Evolutionary conservation across 2,797 vertebrate genomes (phyloP).

Genomic region (Eleutherodactylus coqui): DNA sequence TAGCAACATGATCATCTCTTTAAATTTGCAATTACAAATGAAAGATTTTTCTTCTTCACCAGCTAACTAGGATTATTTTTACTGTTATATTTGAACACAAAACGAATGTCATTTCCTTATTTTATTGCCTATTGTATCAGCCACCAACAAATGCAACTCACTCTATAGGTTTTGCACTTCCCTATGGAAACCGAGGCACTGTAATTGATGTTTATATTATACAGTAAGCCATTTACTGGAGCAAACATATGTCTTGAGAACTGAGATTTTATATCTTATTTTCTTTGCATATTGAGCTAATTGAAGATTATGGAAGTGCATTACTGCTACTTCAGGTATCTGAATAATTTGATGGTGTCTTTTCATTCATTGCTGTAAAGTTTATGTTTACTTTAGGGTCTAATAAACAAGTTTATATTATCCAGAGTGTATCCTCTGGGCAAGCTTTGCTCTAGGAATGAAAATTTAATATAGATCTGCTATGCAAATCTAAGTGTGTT

Average conservation of each 20-base stretch:
- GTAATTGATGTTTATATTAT: constrained; percentile 9
- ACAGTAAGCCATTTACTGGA: constrained; percentile 9
- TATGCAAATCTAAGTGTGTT: neutral
- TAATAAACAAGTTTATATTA: constrained; percentile 24
- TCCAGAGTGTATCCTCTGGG: neutral
- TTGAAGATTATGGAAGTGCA: constrained; percentile 12
- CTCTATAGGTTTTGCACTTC: neutral
- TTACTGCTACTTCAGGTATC: constrained; percentile 1
- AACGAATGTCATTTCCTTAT: neutral
- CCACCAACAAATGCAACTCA: neutral
- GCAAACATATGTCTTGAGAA: constrained; percentile 1
- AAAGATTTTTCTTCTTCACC: neutral
- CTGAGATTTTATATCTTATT: neutral
- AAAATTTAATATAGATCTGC: neutral
- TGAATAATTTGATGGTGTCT: neutral
- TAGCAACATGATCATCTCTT: neutral
- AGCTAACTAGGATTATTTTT: neutral
- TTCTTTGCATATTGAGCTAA: neutral
- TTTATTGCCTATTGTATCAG: neutral
- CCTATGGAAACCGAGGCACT: neutral
- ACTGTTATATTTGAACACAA: neutral
- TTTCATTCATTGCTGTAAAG: constrained; percentile 13
- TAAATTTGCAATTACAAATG: neutral
- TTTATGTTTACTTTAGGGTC: constrained; percentile 28
- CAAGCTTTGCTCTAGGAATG: neutral